Evolutionary conservation across 2,113 vertebrate genomes (phyloP).

Genomic region (Psophia crepitans): DNA sequence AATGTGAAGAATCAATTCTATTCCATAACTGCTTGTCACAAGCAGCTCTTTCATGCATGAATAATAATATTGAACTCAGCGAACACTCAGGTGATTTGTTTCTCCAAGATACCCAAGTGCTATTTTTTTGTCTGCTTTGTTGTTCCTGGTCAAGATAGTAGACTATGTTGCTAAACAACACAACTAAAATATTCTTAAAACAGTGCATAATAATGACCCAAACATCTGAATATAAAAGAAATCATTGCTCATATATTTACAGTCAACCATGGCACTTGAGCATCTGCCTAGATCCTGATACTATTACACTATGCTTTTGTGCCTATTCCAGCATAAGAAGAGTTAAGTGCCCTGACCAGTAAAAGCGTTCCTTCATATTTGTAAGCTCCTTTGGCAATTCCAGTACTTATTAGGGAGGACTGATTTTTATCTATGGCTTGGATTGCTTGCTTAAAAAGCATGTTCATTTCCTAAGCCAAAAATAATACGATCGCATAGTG

Average conservation of each 20-base stretch:
- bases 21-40: conserved; percentile 3
- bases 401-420: not conserved
- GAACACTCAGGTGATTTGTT: not conserved
- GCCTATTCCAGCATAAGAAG: not conserved
- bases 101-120: not conserved
- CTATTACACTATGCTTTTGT: not conserved
- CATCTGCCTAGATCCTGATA: not conserved
- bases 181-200: not conserved
- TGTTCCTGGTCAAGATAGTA: not conserved
- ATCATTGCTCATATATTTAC: not conserved
- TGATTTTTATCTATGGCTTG: conserved; percentile 31
- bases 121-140: not conserved
- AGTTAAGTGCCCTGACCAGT: not conserved
- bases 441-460: not conserved
- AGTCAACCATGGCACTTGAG: not conserved
- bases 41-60: conserved; percentile 4
- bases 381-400: conserved; percentile 14
- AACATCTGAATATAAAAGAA: not conserved
- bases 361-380: not conserved
- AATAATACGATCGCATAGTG: not conserved
- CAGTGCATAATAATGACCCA: not conserved
- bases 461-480: not conserved
- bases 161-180: not conserved
- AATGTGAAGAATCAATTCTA: conserved; percentile 20
- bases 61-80: not conserved